These are phyloP conservation scores for Fistularia tabacaria DNA, from an alignment of 2,797 vertebrate genomes.

Conservation along the genomic window DNA sequence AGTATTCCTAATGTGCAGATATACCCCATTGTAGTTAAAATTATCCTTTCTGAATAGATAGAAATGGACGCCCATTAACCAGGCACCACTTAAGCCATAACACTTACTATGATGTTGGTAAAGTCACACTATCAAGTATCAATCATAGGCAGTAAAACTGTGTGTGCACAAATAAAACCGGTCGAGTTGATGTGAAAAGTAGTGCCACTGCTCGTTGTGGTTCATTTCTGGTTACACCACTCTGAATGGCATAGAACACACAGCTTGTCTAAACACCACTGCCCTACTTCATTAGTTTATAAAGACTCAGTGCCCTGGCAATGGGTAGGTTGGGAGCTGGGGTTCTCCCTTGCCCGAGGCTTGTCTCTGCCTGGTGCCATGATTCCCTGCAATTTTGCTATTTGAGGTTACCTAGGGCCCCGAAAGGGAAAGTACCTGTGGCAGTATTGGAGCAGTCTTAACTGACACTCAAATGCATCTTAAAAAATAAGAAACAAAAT, in stretches of 20 bases:
- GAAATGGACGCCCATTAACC: slow-evolving; percentile 13
- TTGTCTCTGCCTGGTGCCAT: slow-evolving; percentile 72
- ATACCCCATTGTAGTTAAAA: slow-evolving; percentile 5
- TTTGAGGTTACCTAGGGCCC: slow-evolving; percentile 19
- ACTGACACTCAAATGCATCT: slow-evolving; percentile 1
- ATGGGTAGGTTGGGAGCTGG: slow-evolving; percentile 39
- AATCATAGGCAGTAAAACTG: slow-evolving; percentile 23
- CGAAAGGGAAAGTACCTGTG: slow-evolving; percentile 14
- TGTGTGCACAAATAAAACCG: slow-evolving; percentile 39
- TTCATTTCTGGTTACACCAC: slow-evolving; percentile 46
- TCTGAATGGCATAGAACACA: slow-evolving; percentile 43
- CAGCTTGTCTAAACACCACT: slow-evolving; percentile 67
- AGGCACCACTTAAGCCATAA: slow-evolving; percentile 37
- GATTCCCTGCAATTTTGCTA: slow-evolving; percentile 45
- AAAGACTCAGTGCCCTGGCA: slow-evolving; percentile 72
- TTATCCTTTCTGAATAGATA: slow-evolving; percentile 18
- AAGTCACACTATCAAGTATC: slow-evolving; percentile 8
- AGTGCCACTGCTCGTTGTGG: slow-evolving; percentile 45
- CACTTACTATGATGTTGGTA: slow-evolving; percentile 18
- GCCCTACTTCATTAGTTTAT: slow-evolving; percentile 66
- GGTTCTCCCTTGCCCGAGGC: slow-evolving; percentile 50
- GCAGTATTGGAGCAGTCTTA: slow-evolving; percentile 9
- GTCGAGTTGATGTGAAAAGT: slow-evolving; percentile 31
- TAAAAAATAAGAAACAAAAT: slow-evolving; percentile 15
- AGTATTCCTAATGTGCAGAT: slow-evolving; percentile 2